A percentile compares a stretch with the other conserved stretches of the same genome.
phyloP scores from a whole-genome alignment of 2,888 invertebrate species.

The Lumbricus terrestris region DNA sequence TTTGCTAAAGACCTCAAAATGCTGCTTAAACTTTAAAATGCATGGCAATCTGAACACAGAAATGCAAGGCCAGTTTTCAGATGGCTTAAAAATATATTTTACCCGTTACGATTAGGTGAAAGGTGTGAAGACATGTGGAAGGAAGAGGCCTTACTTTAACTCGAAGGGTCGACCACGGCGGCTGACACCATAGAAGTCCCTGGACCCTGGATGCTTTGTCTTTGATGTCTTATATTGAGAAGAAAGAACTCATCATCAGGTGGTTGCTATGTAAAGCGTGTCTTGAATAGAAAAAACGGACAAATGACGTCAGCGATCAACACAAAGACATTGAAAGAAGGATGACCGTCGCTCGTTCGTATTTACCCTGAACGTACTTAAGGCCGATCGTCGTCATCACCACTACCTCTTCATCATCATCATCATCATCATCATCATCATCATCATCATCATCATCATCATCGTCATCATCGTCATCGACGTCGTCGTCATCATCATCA shows the following conservation, averaged over 20 bases:
- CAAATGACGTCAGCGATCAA: background rate
- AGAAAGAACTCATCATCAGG: background rate
- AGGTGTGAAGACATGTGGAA: too few relatives aligned
- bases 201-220: too few relatives aligned
- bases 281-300: background rate
- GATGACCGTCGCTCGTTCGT: background rate
- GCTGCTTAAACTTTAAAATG: too few relatives aligned
- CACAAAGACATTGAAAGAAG: background rate
- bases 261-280: background rate
- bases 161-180: background rate
- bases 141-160: too few relatives aligned
- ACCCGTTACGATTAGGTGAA: too few relatives aligned
- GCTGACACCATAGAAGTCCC: background rate
- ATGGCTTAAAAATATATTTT: too few relatives aligned
- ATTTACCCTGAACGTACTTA: background rate
- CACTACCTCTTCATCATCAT: slow-evolving; percentile 14
- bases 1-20: too few relatives aligned
- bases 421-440: background rate
- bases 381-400: background rate
- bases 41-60: too few relatives aligned
- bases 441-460: background rate
- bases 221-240: too few relatives aligned
- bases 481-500: background rate
- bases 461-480: background rate
- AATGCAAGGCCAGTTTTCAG: too few relatives aligned